A percentile compares a stretch with the other conserved stretches of the same genome.
Conservation (phyloP, 2,797 vertebrate genomes). For the Serranus cabrilla region DNA sequence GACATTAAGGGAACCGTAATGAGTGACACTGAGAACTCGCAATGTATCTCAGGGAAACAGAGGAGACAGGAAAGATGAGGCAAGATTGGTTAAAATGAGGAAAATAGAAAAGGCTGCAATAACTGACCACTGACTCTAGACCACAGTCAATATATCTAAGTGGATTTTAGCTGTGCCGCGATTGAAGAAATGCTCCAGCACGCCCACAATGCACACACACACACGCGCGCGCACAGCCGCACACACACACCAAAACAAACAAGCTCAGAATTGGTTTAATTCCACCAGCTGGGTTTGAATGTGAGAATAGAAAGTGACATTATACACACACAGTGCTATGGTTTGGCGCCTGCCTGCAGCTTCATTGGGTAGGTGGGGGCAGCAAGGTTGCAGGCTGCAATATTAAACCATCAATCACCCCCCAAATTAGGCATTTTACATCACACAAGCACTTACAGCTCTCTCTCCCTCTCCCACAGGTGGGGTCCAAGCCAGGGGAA, state of each 20-base stretch:
- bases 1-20: conserved; percentile 52
- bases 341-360: conserved; percentile 86
- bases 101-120: conserved; percentile 78
- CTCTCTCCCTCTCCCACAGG: conserved; percentile 82
- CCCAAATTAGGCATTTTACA: conserved; percentile 90
- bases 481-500: conserved; percentile 82
- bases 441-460: conserved; percentile 86
- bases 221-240: conserved; percentile 20
- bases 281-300: conserved; percentile 79
- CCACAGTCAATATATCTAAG: conserved; percentile 84
- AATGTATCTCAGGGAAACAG: conserved; percentile 45
- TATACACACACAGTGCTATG: conserved; percentile 80
- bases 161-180: conserved; percentile 73
- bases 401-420: conserved; percentile 93
- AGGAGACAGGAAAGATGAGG: conserved; percentile 58
- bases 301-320: conserved; percentile 85
- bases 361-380: conserved; percentile 89
- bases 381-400: conserved; percentile 90
- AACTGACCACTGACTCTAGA: conserved; percentile 82
- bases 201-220: conserved; percentile 51
- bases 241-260: conserved; percentile 71
- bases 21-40: conserved; percentile 43
- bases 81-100: conserved; percentile 74
- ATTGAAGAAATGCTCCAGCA: conserved; percentile 66
- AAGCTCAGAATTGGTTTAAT: conserved; percentile 84